Percentiles rank a stretch among this genome's conserved stretches.
Conservation (phyloP, 2,888 invertebrate species). For the Parnassius mnemosyne region DNA sequence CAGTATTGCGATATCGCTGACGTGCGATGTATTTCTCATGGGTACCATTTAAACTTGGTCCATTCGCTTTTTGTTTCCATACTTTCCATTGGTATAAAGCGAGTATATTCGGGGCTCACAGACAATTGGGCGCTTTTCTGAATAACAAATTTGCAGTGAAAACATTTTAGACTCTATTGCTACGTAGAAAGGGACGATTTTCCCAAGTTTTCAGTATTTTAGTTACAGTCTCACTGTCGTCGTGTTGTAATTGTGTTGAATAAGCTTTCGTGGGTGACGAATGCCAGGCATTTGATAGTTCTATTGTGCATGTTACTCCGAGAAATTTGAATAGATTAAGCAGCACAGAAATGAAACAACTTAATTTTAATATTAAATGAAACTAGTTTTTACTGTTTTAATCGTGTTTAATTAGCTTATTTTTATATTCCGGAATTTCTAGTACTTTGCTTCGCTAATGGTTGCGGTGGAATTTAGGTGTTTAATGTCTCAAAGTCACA, state of each 20-base stretch:
- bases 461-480: too few species aligned
- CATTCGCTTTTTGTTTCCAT: conserved; percentile 28
- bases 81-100: neutral
- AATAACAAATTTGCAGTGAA: conserved; percentile 38
- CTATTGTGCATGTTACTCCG: conserved; percentile 42
- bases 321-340: neutral
- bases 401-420: too few species aligned
- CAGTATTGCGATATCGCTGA: conserved; percentile 64
- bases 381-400: too few species aligned
- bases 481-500: too few species aligned
- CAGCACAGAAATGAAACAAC: too few species aligned
- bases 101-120: conserved; percentile 39
- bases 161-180: conserved; percentile 29
- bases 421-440: too few species aligned
- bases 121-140: conserved; percentile 42
- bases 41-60: conserved; percentile 46
- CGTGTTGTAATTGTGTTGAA: conserved; percentile 69
- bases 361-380: too few species aligned
- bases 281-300: conserved; percentile 70
- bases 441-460: too few species aligned
- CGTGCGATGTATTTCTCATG: conserved; percentile 64
- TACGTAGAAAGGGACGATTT: conserved; percentile 36
- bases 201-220: conserved; percentile 25
- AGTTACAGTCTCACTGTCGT: conserved; percentile 39
- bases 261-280: conserved; percentile 72